Conservation (phyloP, 1,140 invertebrate species). For the Zaprionus davidi region DNA sequence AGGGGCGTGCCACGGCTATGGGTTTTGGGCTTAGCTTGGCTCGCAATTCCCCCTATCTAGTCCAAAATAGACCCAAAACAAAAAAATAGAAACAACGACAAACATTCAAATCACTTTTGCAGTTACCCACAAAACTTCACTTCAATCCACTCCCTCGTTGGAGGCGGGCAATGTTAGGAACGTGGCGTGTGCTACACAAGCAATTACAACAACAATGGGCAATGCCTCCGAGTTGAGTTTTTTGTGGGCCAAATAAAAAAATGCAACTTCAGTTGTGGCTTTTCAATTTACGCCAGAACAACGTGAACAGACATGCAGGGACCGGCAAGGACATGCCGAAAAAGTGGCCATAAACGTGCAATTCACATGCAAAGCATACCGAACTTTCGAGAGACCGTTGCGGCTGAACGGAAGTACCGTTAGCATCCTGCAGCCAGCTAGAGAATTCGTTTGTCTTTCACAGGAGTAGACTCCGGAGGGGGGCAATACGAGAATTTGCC, state of each 20-base stretch:
- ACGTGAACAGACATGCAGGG: constrained; percentile 12
- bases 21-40: neutral
- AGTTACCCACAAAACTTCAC: constrained; percentile 29
- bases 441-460: neutral
- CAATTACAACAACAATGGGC: constrained; percentile 75
- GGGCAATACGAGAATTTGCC: constrained; percentile 57
- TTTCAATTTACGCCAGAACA: constrained; percentile 63
- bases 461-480: neutral
- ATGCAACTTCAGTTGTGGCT: constrained; percentile 66
- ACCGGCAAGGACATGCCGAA: constrained; percentile 33
- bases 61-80: neutral
- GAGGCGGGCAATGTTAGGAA: neutral
- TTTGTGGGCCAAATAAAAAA: constrained; percentile 62
- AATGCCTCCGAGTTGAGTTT: neutral
- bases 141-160: constrained; percentile 4
- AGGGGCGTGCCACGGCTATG: neutral
- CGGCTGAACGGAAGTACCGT: constrained; percentile 56
- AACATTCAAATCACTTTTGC: constrained; percentile 40
- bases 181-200: constrained; percentile 71
- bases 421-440: constrained; percentile 52
- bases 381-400: constrained; percentile 42
- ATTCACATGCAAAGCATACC: constrained; percentile 73
- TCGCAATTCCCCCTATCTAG: neutral
- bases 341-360: constrained; percentile 70
- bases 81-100: constrained; percentile 9